Percentiles rank a stretch among this genome's conserved stretches.
These are phyloP conservation scores for Caenorhabditis afra DNA, from an alignment of 2,888 invertebrate species.

Conservation along the genomic window DNA sequence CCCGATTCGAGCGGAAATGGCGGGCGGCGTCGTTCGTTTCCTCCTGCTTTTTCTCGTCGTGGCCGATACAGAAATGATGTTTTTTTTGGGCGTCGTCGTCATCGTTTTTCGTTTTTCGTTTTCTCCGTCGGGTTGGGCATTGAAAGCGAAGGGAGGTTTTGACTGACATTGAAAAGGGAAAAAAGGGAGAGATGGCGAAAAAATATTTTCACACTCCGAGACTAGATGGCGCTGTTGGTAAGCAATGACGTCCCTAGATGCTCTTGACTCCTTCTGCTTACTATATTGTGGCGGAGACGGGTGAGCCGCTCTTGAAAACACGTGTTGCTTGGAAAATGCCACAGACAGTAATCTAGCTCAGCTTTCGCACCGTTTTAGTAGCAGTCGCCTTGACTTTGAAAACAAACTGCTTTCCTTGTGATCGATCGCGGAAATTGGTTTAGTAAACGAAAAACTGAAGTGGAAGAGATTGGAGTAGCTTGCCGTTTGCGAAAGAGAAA, in stretches of 20 bases:
- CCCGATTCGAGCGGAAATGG: not conserved
- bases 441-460: conserved; percentile 4
- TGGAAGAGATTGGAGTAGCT: not conserved
- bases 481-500: not conserved
- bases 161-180: conserved; percentile 11
- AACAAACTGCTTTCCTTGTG: conserved; percentile 44
- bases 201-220: conserved; percentile 46
- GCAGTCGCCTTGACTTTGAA: conserved; percentile 1
- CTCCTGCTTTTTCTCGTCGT: not conserved
- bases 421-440: conserved; percentile 35
- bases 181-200: conserved; percentile 3
- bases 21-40: not conserved
- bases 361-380: not conserved
- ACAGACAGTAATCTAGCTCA: conserved; percentile 43
- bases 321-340: conserved; percentile 26
- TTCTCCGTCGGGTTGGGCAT: not conserved
- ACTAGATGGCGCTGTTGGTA: conserved; percentile 32
- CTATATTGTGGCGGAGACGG: conserved; percentile 23
- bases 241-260: conserved; percentile 7
- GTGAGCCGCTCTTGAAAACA: conserved; percentile 19
- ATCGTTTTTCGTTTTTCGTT: too few species aligned
- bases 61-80: conserved; percentile 14
- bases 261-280: conserved; percentile 26
- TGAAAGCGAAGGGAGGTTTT: conserved; percentile 5
- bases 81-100: too few species aligned